Conservation (phyloP, 2,888 invertebrate species). For the Nephrotoma appendiculata region DNA sequence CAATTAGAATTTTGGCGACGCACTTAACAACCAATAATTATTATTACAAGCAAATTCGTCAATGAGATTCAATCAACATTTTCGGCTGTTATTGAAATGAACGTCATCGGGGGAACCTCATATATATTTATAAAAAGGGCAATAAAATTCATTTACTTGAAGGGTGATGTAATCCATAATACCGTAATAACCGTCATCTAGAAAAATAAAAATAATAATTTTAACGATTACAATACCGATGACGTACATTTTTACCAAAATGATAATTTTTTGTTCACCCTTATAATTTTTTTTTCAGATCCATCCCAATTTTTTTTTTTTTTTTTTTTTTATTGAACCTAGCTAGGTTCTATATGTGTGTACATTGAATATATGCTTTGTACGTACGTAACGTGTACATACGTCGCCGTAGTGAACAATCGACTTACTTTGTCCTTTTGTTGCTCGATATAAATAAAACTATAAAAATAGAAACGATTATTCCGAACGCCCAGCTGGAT, state of each 20-base stretch:
- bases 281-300: not conserved
- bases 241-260: not conserved
- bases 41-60: not conserved
- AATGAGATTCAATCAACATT: not conserved
- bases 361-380: not conserved
- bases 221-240: not conserved
- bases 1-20: not conserved
- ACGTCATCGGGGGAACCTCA: not conserved
- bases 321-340: not conserved
- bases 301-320: not conserved
- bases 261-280: not conserved
- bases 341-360: not conserved
- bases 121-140: not conserved
- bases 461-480: not conserved
- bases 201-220: not conserved
- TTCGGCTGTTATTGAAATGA: not conserved
- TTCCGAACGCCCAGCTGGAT: not conserved
- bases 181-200: not conserved
- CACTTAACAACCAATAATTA: not conserved
- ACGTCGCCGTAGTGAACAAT: not conserved
- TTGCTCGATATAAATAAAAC: not conserved
- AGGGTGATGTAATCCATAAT: not conserved
- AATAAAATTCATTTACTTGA: not conserved
- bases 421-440: not conserved
- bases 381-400: not conserved